Evolutionary conservation across 2,888 invertebrate species (phyloP), one percentile per base, ranked within the genome.

Genomic region (Epinotia brunnichana): DNA sequence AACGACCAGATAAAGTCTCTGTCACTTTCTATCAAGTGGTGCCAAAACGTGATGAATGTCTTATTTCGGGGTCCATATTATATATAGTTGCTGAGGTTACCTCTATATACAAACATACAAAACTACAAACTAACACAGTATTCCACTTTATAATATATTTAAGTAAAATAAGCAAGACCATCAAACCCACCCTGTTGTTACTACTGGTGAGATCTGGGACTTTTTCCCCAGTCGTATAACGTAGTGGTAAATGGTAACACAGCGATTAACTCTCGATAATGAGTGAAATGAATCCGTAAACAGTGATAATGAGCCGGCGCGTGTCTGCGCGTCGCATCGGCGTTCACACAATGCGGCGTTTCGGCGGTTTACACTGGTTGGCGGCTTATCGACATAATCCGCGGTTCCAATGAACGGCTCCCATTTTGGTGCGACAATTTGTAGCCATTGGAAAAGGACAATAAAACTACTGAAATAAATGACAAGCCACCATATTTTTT

Each of bases 301-400:
- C n/a, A 56, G 66, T 54, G 56, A 56, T 66, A 66, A 56, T 66
- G 66, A 24, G 21, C n/a, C 39, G 54, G 35, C 21, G 64, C 21
- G 64, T 54, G 54, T 64, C 53, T 39, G 53, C 53, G 64, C 13
- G 39, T 35, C 35, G 39, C 29, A 15, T 9, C 64, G 64, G 10
- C 63, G 51, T 51, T 51, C 66, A 39, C 66, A 66, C 66, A 66
- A 66, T 66, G 54, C 64, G 53, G 19, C 53, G 53, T 64, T 39
- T 53, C 64, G 54, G 54, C 54, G 66, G 66, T 56, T 66, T 56
- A 56, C 66, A 54, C 69, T 61, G 53, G 53, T 61, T 41, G 53
- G 60, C 51, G 61, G 61, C 61, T 69, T 69, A 69, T 69, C 53
- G n/a, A 15, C 54, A 53, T 69, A 69, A 61, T 69, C 61, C 41